Evolutionary conservation across 1,140 invertebrate species (phyloP).

Genomic region (Papilio dardanus): DNA sequence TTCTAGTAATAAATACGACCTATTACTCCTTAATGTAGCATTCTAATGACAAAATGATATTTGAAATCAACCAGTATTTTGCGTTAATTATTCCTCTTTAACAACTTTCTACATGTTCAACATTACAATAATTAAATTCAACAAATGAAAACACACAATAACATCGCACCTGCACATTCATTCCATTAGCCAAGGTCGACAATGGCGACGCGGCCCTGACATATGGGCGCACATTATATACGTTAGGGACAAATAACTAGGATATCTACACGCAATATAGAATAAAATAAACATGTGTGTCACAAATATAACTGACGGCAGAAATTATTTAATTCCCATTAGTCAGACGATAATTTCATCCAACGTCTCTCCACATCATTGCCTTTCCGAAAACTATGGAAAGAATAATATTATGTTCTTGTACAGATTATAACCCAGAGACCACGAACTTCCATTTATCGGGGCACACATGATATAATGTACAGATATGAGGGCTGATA

Average conservation of each 20-base stretch:
- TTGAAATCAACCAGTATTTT: too few relatives aligned
- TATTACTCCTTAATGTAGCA: too few relatives aligned
- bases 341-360: background rate
- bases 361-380: too few relatives aligned
- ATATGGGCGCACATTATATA: background rate
- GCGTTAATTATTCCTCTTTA: too few relatives aligned
- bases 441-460: too few relatives aligned
- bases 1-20: too few relatives aligned
- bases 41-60: too few relatives aligned
- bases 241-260: background rate
- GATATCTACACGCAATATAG: background rate
- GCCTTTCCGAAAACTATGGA: too few relatives aligned
- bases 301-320: background rate
- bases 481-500: too few relatives aligned
- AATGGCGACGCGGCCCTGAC: background rate
- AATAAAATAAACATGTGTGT: background rate
- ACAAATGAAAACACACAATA: constrained; percentile 5
- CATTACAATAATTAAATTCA: constrained; percentile 12
- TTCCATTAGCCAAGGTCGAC: constrained; percentile 15
- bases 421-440: too few relatives aligned
- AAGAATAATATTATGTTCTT: too few relatives aligned
- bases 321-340: background rate
- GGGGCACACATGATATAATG: too few relatives aligned
- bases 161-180: background rate
- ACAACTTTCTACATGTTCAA: background rate